Conservation (phyloP, 2,888 invertebrate genomes). For the Gasteruption jaculator region DNA sequence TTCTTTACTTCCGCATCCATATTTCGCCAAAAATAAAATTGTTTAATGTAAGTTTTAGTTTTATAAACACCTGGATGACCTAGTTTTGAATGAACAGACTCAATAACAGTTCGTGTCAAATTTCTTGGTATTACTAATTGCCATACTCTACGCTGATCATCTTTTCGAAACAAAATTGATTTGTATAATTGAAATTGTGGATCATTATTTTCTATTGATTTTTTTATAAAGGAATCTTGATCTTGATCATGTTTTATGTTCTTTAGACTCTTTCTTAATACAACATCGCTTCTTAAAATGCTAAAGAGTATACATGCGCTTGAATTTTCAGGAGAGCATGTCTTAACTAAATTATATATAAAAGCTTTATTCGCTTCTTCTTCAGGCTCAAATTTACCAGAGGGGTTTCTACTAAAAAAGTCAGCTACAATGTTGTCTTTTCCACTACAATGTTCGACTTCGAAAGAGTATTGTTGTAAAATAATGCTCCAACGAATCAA, state of each 20-base stretch:
- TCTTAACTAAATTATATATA: no score
- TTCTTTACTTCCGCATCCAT: constrained; percentile 13
- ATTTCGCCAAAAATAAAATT: constrained; percentile 14
- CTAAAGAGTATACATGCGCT: no score
- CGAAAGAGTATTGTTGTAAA: constrained; percentile 29
- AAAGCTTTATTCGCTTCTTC: background rate
- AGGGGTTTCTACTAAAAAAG: constrained; percentile 25
- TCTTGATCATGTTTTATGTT: no score
- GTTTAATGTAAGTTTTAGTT: constrained; percentile 8
- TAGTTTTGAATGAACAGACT: constrained; percentile 6
- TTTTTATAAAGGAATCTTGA: no score
- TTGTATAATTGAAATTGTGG: background rate
- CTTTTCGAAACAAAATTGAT: constrained; percentile 10
- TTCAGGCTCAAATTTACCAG: background rate
- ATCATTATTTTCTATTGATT: background rate
- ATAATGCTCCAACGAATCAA: constrained; percentile 28
- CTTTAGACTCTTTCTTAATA: no score
- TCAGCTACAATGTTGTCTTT: constrained; percentile 27
- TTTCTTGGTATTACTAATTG: constrained; percentile 6
- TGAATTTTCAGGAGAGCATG: no score
- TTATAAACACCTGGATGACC: constrained; percentile 15
- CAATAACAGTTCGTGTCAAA: background rate
- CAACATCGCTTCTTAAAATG: no score
- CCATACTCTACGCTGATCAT: background rate
- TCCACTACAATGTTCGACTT: constrained; percentile 24